Evolutionary conservation across 1,140 invertebrate species (phyloP).

Genomic region (Diorhabda carinulata): DNA sequence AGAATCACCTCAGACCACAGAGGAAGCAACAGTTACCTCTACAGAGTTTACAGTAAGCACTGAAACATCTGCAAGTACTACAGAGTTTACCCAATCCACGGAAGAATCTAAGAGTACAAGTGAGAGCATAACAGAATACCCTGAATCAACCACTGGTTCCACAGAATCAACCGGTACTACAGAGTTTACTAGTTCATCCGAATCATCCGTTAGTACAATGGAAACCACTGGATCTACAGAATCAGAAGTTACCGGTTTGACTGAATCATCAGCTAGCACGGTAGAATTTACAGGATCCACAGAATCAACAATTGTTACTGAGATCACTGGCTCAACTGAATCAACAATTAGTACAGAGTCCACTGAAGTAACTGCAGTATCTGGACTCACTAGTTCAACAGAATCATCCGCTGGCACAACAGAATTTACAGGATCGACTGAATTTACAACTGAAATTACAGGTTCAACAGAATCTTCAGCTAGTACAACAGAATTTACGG

Average conservation of each 20-base stretch:
- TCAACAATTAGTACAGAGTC: constrained; percentile 15
- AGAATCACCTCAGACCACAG: constrained; percentile 11
- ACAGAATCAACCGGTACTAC: constrained; percentile 11
- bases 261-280: constrained; percentile 11
- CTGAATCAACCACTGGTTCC: not conserved
- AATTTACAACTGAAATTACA: constrained; percentile 21
- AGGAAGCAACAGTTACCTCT: constrained; percentile 17
- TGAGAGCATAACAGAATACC: not conserved
- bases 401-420: constrained; percentile 20
- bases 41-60: constrained; percentile 20
- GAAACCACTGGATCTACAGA: constrained; percentile 23
- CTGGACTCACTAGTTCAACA: constrained; percentile 14
- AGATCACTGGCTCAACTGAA: constrained; percentile 21
- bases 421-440: constrained; percentile 25
- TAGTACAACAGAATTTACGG: constrained; percentile 2
- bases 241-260: constrained; percentile 24
- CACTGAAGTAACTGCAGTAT: not conserved
- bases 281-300: constrained; percentile 15
- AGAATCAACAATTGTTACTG: constrained; percentile 9
- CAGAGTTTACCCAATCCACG: constrained; percentile 7
- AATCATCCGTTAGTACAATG: constrained; percentile 13
- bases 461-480: constrained; percentile 23
- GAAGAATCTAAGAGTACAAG: not conserved
- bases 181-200: constrained; percentile 28
- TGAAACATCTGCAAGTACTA: constrained; percentile 5